These are phyloP conservation scores for Napeogenes sylphis DNA, from an alignment of 2,888 invertebrate genomes.

Conservation along the genomic window DNA sequence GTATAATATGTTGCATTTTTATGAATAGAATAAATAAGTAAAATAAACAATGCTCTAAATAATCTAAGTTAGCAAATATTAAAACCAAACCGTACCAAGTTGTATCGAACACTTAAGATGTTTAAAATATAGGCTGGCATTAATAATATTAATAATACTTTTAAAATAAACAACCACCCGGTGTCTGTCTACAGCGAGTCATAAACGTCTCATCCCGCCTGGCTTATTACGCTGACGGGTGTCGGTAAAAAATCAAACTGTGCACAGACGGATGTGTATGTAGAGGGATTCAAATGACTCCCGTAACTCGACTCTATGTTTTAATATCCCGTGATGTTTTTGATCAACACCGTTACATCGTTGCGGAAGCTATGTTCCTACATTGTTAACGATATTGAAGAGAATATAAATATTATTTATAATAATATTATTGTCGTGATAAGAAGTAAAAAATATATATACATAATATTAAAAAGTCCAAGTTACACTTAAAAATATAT, in stretches of 20 bases:
- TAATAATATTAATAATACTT: constrained; percentile 44
- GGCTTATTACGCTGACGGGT: constrained; percentile 57
- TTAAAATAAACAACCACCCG: constrained; percentile 56
- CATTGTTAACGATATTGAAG: background rate
- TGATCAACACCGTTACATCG: constrained; percentile 17
- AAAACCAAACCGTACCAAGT: no score
- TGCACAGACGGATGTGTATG: constrained; percentile 44
- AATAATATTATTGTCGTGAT: no score
- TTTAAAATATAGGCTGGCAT: no score
- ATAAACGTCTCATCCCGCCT: constrained; percentile 67
- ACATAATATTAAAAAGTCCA: no score
- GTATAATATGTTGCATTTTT: no score
- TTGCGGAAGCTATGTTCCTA: background rate
- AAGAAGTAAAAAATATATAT: no score
- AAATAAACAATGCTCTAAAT: no score
- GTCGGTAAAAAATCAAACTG: constrained; percentile 41
- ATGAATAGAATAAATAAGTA: no score
- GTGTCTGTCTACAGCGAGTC: constrained; percentile 57
- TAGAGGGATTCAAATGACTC: constrained; percentile 53
- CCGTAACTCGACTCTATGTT: constrained; percentile 57
- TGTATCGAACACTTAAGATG: no score
- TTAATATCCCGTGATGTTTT: constrained; percentile 35
- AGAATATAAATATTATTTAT: no score
- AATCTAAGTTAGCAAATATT: no score
- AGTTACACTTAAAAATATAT: no score